These are phyloP conservation scores for Caerostris extrusa DNA, from an alignment of 1,140 invertebrate species.

Conservation along the genomic window DNA sequence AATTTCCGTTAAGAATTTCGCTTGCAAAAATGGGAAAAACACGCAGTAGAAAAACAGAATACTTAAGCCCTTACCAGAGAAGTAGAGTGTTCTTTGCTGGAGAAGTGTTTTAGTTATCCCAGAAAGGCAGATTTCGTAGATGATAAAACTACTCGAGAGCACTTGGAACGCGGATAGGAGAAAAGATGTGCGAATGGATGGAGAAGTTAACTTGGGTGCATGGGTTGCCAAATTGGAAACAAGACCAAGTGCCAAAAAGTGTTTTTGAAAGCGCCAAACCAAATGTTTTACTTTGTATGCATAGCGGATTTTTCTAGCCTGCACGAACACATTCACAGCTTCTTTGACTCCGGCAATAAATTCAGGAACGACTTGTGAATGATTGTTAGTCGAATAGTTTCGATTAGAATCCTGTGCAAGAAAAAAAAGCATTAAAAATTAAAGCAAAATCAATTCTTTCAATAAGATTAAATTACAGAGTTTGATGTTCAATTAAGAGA, in stretches of 20 bases:
- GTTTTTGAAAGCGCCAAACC: constrained; percentile 48
- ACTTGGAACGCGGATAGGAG: constrained; percentile 19
- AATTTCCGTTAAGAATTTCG: not conserved
- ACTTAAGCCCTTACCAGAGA: constrained; percentile 26
- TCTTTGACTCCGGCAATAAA: not conserved
- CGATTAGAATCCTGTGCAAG: too few relatives aligned
- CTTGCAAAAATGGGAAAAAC: not conserved
- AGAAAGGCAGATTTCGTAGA: constrained; percentile 33
- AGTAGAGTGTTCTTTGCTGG: not conserved
- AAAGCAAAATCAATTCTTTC: too few relatives aligned
- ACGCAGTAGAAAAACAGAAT: not conserved
- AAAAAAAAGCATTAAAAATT: too few relatives aligned
- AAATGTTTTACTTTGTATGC: constrained; percentile 44
- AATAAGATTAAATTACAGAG: too few relatives aligned
- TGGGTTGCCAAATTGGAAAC: constrained; percentile 54
- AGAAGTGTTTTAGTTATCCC: constrained; percentile 42
- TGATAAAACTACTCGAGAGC: constrained; percentile 43
- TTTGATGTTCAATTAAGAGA: too few relatives aligned
- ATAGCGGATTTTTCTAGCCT: not conserved
- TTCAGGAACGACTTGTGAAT: too few relatives aligned
- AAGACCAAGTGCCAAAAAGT: constrained; percentile 25
- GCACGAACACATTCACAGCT: not conserved
- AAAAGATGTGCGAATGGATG: constrained; percentile 18
- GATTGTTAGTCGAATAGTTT: too few relatives aligned
- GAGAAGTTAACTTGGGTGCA: constrained; percentile 10